Base-by-base conservation (phyloP, 2,113 vertebrate species). In the Trichomycterus rosablanca region DNA sequence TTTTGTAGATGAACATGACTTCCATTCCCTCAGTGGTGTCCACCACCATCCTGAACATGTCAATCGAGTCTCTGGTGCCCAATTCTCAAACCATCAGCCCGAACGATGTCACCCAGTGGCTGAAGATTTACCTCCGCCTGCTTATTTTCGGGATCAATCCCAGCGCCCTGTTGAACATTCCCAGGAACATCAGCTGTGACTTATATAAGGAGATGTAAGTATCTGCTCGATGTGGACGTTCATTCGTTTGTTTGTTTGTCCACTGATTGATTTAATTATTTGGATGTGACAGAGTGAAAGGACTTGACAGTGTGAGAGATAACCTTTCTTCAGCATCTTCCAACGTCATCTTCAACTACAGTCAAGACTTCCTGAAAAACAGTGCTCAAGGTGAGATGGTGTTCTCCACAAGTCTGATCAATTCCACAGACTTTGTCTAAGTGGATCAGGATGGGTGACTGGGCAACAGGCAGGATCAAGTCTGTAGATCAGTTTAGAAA, bases 131-230 rank as follows among this genome's bases (percentile, higher is more conserved):
- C 30, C 75, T 80, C 28, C 23, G 14, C 52, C 43, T 75, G 32
- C 43, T 78, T 24, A 45, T 76, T 66, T 51, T 72, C 4, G 76
- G 72, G 50, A 12, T 75, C 56, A 50, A 15, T 19, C 68, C 68
- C 23, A 52, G 24, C 32, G 58, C 26, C 28, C 52, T 74, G 56
- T 6, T 2, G 6, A 42, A 53, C 24, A 75, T 79, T 39, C 75
- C 79, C 28, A 39, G 3, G 7, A 70, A 78, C 70, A 74, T 81
- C 67, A 76, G 54, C 62, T 81, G 77, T 55, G 58, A 26, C 35
- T 72, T 73, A 39, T 66, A 73, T 9, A 1, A 34, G 9, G 67
- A 65, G 3, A 76, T 77, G 78, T 80, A 56, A 74, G 74, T 40
- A 9, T 9, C 22, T 20, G 11, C 45, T 48, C 7, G 3, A 46